Base-by-base conservation (phyloP, 2,113 vertebrate species). In the Corythornis vintsioides region DNA sequence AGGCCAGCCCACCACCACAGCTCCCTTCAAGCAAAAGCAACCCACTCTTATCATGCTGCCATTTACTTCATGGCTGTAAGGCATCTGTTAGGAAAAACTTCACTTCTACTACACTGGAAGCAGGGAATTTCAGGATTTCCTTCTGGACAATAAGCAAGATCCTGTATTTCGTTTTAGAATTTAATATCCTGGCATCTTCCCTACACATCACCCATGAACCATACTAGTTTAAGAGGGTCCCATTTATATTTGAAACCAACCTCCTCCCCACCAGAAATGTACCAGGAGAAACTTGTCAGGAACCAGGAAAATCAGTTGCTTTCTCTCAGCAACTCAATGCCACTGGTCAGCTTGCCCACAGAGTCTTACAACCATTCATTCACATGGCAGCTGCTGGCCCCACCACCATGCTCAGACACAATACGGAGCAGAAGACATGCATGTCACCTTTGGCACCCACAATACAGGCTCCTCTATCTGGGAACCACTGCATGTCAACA, bases 21-120 rank as follows among this genome's bases (percentile, higher is more conserved):
- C 57, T 84, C 61, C 26, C 84, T 86, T 48, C 89, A 81, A 77
- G 61, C 26, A 65, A 69, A 88, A 60, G 53, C 48, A 92, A 66
- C 70, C 57, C 69, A 56, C 43, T 80, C 31, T 43, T 40, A 35
- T 38, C 17, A 3, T 16, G 48, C 35, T 82, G 63, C 73, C 75
- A 75, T 69, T 84, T 90, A 61, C 26, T 94, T 81, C 33, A 43
- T 7, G 61, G 60, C 48, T 50, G n/a, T 48, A 53, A 0, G 1
- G 81, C 63, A 79, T 86, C 79, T 83, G 60, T 24, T 38, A 35
- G 35, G 33, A 77, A 78, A 90, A 75, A 7, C 61, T 81, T 67
- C 53, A 64, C 43, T 66, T 93, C 71, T 90, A 40, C 57, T 71
- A 60, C n/a, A 25, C 25, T 11, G 21, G 31, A 82, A n/a, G n/a